A percentile compares a stretch with the other conserved stretches of the same genome.
Evolutionary conservation across 2,113 vertebrate genomes (phyloP).

Genomic region (Oxyruncus cristatus): DNA sequence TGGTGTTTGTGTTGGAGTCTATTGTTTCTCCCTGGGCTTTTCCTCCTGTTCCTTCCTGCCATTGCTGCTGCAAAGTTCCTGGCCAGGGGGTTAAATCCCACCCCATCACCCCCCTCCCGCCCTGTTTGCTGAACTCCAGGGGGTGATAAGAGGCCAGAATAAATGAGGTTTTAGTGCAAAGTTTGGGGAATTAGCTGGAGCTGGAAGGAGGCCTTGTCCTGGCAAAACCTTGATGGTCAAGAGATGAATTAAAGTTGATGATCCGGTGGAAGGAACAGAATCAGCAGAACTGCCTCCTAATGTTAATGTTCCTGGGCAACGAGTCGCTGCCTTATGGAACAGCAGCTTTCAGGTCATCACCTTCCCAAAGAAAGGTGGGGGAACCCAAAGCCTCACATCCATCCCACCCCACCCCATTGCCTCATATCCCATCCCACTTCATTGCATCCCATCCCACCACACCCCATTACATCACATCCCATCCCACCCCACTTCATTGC

Average conservation of each 20-base stretch:
- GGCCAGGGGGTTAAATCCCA: not conserved
- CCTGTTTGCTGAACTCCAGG: not conserved
- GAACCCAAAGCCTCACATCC: not conserved
- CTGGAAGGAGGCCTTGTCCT: not conserved
- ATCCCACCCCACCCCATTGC: not conserved
- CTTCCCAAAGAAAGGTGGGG: not conserved
- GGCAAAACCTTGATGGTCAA: not conserved
- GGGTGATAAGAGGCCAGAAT: not conserved
- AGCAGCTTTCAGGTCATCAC: not conserved
- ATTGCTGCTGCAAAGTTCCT: not conserved
- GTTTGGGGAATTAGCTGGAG: not conserved
- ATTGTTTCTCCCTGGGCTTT: conserved; percentile 48
- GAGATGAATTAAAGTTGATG: not conserved
- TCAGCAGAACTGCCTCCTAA: not conserved
- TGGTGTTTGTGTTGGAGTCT: not conserved
- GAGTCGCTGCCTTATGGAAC: not conserved
- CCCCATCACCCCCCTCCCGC: not conserved
- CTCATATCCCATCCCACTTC: not conserved
- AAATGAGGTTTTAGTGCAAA: not conserved
- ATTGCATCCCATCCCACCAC: not conserved
- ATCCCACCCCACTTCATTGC: not conserved
- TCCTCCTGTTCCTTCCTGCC: conserved; percentile 47
- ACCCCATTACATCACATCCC: not conserved
- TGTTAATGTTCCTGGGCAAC: not conserved
- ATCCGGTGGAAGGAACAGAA: not conserved